Evolutionary conservation across 2,797 vertebrate species (phyloP), one percentile per base, ranked within the genome.

Genomic region (Pelochelys cantorii): DNA sequence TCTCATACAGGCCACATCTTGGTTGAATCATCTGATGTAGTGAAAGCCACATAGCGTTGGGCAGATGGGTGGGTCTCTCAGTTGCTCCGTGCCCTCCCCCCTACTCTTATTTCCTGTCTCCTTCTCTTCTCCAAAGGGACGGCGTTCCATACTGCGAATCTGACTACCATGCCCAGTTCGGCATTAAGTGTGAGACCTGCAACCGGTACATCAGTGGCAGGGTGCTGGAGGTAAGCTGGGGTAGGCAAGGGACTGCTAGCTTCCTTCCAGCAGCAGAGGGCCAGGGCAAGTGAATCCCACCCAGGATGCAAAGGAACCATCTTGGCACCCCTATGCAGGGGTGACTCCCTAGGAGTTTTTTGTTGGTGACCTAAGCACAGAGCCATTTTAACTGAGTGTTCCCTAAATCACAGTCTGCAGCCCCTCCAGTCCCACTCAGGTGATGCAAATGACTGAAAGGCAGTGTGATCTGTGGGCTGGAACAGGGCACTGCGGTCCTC

Each of bases 151-250:
- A 99, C 98, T 99, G 99, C 3, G 99, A 99, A 97, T 98, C 99
- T 0, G 99, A 99, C 98, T 99, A 99, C 98, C 99, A 99, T 62
- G 98, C 99, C 94, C 99, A 99, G 97, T 99, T 99, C 1, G 99
- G 99, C 95, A 99, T 99, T 96, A 99, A 99, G 97, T 99, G 99
- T 20, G 99, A 99, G 98, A 99, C 98, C n/a, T 99, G 99, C 55
- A 98, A 98, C 98, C 98, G 99, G 97, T 99, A 99, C 98, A 99
- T 99, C 98, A 99, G 99, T 1, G 99, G 99, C 97, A 98, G 99
- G 37, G 99, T 99, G 54, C 97, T 99, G 96, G 99, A 99, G 99
- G 99, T 99, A 96, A 99, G 99, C 97, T 15, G 31, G 0, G 14
- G 5, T 15, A 23, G 29, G 68, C 3, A 0, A 0, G 0, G 23